Evolutionary conservation across 2,888 invertebrate genomes (phyloP), one percentile per base, ranked within the genome.

Genomic region (Cheilosia soror): DNA sequence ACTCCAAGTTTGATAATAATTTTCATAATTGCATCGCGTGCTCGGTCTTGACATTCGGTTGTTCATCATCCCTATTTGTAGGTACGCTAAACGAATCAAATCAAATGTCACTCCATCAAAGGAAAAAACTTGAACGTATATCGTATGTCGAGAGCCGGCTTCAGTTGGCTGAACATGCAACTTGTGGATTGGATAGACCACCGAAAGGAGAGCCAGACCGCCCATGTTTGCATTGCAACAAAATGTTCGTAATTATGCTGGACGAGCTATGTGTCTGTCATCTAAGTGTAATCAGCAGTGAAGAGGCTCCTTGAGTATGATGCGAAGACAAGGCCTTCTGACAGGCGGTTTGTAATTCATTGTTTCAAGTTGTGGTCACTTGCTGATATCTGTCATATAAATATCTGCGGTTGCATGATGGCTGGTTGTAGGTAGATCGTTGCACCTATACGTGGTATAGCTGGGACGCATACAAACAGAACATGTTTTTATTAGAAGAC

Each of bases 71-170:
- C 68, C 63, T 49, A 40, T 51, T 53, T 49, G 44, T 33, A 44
- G 9, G 44, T 11, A n/a, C 25, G 31, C 57, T 72, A 60, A 85
- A 72, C 81, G 85, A 81, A 85, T 85, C 85, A 81, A 81, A 85
- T 85, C 81, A 72, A 85, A 85, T 85, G 81, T 85, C 85, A 77
- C 60, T 81, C 76, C 71, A 65, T 37, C 13, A 60, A 25, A 40
- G 49, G n/a, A 13, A 44, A 49, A 25, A 27, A 31, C 37, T 20
- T 20, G 11, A 40, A 40, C 7, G 9, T 25, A 40, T 25, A 53
- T 20, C 31, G 13, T 29, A 63, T 57, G 68, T 75, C 33, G 53
- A 58, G 44, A 42, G 42, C n/a, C 31, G 29, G 57, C 37, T 58
- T 27, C 73, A 63, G 80, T 53, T 75, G 73, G 73, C 1, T 66